Evolutionary conservation across 2,888 invertebrate genomes (phyloP), one percentile per base, ranked within the genome.

Genomic region (Troglohyphantes excavatus): DNA sequence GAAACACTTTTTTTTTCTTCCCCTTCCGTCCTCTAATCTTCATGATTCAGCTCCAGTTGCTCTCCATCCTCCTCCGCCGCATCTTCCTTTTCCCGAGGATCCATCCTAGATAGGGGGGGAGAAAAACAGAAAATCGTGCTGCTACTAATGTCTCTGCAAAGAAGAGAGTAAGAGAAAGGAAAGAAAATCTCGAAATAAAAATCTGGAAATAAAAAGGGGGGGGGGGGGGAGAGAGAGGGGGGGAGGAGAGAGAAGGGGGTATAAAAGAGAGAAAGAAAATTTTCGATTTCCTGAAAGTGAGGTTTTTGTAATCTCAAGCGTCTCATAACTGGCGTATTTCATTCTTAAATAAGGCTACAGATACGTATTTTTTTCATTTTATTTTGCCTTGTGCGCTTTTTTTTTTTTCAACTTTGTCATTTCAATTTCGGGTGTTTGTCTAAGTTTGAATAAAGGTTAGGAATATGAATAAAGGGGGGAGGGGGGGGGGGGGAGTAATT

Each of bases 271-370:
- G 7, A 23, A 17, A 21, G n/a, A 72, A 23, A 26, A 61, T 68
- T 26, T 73, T 82, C 82, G 82, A 82, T 82, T 82, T 82, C 70
- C 29, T 33, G 82, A 70, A 72, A 61, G 61, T 72, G 61, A 70
- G 72, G 78, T 46, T 81, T 81, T 67, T 81, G 68, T 82, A 82
- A 72, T 82, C 82, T 82, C 82, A 61, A 72, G 82, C 82, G 82
- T 72, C 70, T 70, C 72, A 82, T 82, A 82, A 82, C 82, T 70
- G 33, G 29, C 26, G 70, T 59, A 70, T 53, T 81, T 61, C 29
- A 21, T 43, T 43, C 43, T 21, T 21, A 11, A 67, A 17, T 33
- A 70, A 70, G 21, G 17, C 27, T 67, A 5, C 27, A n/a, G 17
- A 13, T 19, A 17, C n/a, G 21, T 39, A 33, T 26, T 75, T 29